Base-by-base conservation (phyloP, 2,113 vertebrate species). In the Cyphomyrus discorhynchus region DNA sequence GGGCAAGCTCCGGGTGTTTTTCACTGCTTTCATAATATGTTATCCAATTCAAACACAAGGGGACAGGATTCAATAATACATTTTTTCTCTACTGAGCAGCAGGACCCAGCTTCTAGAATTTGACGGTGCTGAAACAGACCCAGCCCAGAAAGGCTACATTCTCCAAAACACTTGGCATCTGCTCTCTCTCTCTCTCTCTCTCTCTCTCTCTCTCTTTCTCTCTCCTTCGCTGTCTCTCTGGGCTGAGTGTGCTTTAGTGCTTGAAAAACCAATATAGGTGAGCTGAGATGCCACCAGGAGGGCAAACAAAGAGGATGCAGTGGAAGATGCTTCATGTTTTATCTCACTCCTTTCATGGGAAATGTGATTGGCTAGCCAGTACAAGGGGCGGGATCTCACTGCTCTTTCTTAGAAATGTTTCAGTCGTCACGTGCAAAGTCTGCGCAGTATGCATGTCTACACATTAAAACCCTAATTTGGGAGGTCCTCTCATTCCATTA, bases 121-220 rank as follows among this genome's bases (percentile, higher is more conserved):
- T 77, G 58, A 89, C 92, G 90, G 91, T 88, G 92, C 89, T 74
- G 89, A 87, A 91, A 91, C 89, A 92, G 90, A 85, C 90, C 17
- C 58, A 88, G 91, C 92, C 94, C 94, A 93, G 95, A 95, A 94
- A 95, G 93, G 94, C 90, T 93, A 90, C 90, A 92, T 77, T 89
- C 91, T 91, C 92, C 91, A 94, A 94, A 95, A 93, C 92, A 93
- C 93, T 94, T 95, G 94, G 94, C 93, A 91, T 86, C 88, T 90
- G 66, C 39, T 85, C 39, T 47, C 39, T 21, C 82, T 19, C 74
- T 80, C 35, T 19, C 13, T 13, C 74, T 42, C 74, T 39, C 27
- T 74, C 31, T 0, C 11, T 70, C 27, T 13, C 66, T 35, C 66
- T 74, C 31, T 77, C 70, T 77, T 1, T 39, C 11, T 19, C 35